These are phyloP conservation scores for Ctena decussata DNA, from an alignment of 2,888 invertebrate species.

Conservation along the genomic window DNA sequence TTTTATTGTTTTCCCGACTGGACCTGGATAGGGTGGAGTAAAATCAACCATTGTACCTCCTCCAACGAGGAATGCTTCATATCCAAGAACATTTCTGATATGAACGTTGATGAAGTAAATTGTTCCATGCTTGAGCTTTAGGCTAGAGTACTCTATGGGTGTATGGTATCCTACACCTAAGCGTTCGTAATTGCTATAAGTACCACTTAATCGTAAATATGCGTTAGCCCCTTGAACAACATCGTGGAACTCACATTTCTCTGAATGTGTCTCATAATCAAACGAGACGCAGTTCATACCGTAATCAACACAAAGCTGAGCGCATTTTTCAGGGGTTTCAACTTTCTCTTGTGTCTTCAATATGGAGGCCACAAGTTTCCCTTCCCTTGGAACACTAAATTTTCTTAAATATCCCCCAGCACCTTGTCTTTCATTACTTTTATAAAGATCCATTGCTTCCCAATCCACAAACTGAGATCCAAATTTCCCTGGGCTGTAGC, in stretches of 20 bases:
- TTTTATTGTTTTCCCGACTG: conserved; percentile 40
- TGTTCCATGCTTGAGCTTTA: conserved; percentile 66
- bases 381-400: conserved; percentile 68
- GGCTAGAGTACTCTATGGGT: conserved; percentile 57
- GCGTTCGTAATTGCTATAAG: conserved; percentile 73
- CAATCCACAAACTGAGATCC: conserved; percentile 70
- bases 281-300: conserved; percentile 72
- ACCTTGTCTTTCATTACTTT: conserved; percentile 42
- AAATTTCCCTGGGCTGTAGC: conserved; percentile 69
- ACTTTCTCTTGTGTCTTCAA: conserved; percentile 52
- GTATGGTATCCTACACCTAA: conserved; percentile 69
- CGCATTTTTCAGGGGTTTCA: conserved; percentile 59
- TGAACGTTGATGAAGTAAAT: conserved; percentile 71
- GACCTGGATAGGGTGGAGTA: conserved; percentile 75
- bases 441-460: conserved; percentile 51
- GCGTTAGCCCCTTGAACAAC: conserved; percentile 68
- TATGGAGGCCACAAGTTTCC: conserved; percentile 64
- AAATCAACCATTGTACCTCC: conserved; percentile 73
- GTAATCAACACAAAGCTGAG: conserved; percentile 62
- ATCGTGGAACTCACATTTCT: conserved; percentile 73
- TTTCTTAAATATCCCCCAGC: conserved; percentile 45
- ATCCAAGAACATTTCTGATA: conserved; percentile 70
- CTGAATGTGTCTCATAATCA: conserved; percentile 72
- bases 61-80: conserved; percentile 64
- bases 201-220: conserved; percentile 65